Percentiles rank a stretch among this genome's conserved stretches.
Evolutionary conservation across 2,888 invertebrate genomes (phyloP).

Genomic region (Agrotis puta): DNA sequence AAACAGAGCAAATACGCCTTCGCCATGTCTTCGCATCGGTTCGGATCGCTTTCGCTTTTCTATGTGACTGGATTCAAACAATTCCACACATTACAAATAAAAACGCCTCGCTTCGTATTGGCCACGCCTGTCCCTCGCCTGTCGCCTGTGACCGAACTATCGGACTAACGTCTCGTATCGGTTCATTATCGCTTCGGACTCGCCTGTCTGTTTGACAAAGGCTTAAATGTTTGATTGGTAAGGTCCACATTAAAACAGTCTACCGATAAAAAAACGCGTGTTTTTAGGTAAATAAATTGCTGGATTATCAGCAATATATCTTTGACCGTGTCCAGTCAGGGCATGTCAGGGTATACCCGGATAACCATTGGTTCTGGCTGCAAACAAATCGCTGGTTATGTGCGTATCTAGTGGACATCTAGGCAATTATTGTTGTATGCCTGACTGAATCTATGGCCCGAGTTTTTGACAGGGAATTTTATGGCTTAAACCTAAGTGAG

Average conservation of each 20-base stretch:
- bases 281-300: slow-evolving; percentile 73
- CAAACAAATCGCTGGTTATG: slow-evolving; percentile 46
- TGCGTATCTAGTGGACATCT: slow-evolving; percentile 4
- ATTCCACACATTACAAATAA: too few relatives aligned
- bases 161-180: too few relatives aligned
- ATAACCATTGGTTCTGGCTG: slow-evolving; percentile 49
- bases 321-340: slow-evolving; percentile 49
- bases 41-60: too few relatives aligned
- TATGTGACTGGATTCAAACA: too few relatives aligned
- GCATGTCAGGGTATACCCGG: slow-evolving; percentile 38
- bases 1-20: too few relatives aligned
- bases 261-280: slow-evolving; percentile 50
- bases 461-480: neutral
- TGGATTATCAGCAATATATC: slow-evolving; percentile 76
- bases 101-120: too few relatives aligned
- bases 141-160: too few relatives aligned
- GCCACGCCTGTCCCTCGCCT: too few relatives aligned
- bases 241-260: slow-evolving; percentile 45
- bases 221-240: neutral
- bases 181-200: too few relatives aligned
- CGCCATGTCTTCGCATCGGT: too few relatives aligned
- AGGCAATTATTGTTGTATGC: slow-evolving; percentile 1
- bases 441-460: neutral
- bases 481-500: too few relatives aligned
- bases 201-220: too few relatives aligned